phyloP scores from a whole-genome alignment of 2,113 vertebrate species.

The Sinocyclocheilus anophthalmus region DNA sequence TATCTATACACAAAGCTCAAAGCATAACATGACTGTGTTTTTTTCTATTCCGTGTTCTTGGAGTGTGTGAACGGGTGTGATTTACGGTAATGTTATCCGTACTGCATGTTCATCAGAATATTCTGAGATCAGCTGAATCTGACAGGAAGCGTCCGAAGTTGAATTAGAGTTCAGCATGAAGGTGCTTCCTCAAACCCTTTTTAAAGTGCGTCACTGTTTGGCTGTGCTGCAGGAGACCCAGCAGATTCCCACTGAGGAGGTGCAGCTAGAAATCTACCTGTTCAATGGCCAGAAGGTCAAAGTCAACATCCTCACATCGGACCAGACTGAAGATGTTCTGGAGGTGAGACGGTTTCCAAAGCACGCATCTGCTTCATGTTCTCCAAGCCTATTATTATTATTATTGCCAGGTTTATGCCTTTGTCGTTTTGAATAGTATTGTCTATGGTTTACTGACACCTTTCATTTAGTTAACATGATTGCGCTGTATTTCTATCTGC shows the following conservation, averaged over 20 bases:
- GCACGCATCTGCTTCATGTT: neutral
- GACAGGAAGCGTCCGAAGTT: slow-evolving; percentile 13
- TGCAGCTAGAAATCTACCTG: slow-evolving; percentile 88
- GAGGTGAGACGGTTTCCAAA: slow-evolving; percentile 76
- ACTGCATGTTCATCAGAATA: neutral
- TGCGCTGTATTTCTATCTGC: neutral
- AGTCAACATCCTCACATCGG: slow-evolving; percentile 89
- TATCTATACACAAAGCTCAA: neutral
- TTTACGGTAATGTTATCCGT: neutral
- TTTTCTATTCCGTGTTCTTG: neutral
- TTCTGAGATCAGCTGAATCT: neutral
- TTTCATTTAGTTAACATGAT: neutral
- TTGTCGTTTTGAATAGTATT: neutral
- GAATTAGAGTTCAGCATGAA: neutral
- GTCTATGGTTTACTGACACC: neutral
- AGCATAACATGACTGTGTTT: neutral
- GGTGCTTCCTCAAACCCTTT: neutral
- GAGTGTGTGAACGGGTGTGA: neutral
- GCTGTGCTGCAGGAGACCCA: slow-evolving; percentile 87
- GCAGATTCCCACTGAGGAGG: slow-evolving; percentile 96
- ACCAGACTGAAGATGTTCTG: slow-evolving; percentile 95
- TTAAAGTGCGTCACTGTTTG: slow-evolving; percentile 4
- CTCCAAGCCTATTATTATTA: neutral
- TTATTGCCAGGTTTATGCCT: neutral
- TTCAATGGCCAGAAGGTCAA: slow-evolving; percentile 93